Conservation (phyloP, 2,888 invertebrate genomes). For the Drosophila robusta region DNA sequence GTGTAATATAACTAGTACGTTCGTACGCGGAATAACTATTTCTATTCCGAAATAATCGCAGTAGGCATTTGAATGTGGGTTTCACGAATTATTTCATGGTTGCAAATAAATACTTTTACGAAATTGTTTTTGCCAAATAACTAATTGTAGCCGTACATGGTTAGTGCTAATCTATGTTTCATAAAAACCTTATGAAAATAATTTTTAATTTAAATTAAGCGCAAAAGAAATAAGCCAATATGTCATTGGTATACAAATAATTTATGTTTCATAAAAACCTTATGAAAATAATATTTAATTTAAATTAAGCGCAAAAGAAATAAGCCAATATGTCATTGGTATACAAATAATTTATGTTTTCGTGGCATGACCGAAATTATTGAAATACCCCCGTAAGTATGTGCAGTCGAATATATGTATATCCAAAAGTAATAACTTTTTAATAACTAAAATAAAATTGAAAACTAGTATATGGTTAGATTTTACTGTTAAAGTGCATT, state of each 20-base stretch:
- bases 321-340: not conserved
- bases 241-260: not conserved
- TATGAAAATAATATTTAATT: slow-evolving; percentile 8
- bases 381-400: not conserved
- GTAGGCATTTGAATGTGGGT: slow-evolving; percentile 30
- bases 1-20: slow-evolving; percentile 27
- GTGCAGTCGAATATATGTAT: not conserved
- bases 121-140: not conserved
- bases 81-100: slow-evolving; percentile 22
- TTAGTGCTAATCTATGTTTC: not conserved
- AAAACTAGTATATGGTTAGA: slow-evolving; percentile 4
- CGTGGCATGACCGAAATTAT: not conserved
- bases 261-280: slow-evolving; percentile 1
- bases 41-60: slow-evolving; percentile 9
- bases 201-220: slow-evolving; percentile 4
- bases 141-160: not conserved
- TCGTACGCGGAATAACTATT: slow-evolving; percentile 15
- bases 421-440: not conserved
- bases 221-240: not conserved
- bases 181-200: not conserved
- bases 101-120: slow-evolving; percentile 1
- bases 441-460: slow-evolving; percentile 7
- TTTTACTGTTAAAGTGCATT: slow-evolving; percentile 5
- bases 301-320: not conserved
- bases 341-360: not conserved